Evolutionary conservation across 2,113 vertebrate genomes (phyloP).

Genomic region (Heliornis fulica): DNA sequence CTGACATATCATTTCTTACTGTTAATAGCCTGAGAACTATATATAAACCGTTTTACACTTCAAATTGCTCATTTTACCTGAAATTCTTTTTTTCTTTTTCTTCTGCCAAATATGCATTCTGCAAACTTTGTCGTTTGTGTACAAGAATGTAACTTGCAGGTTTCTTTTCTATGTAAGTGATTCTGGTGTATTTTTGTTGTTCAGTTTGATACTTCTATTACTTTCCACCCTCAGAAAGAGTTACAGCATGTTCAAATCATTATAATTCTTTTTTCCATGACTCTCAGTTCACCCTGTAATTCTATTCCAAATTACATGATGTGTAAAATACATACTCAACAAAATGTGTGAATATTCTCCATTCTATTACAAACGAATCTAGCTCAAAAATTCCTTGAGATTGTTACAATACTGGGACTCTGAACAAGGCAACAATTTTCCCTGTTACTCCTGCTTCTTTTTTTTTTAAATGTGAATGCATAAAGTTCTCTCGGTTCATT

Average conservation of each 20-base stretch:
- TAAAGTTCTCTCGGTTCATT: background rate
- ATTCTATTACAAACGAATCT: slow-evolving; percentile 27
- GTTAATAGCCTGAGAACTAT: background rate
- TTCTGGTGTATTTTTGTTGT: background rate
- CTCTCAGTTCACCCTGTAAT: slow-evolving; percentile 26
- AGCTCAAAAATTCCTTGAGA: background rate
- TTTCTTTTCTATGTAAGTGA: background rate
- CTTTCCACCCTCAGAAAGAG: background rate
- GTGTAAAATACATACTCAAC: slow-evolving; percentile 35
- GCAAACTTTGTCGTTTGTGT: background rate
- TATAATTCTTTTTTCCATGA: background rate
- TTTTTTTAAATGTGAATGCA: background rate
- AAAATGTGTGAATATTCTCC: slow-evolving; percentile 35
- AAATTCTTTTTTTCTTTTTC: background rate
- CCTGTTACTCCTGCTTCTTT: background rate
- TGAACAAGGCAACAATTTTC: slow-evolving; percentile 27
- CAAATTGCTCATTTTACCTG: background rate
- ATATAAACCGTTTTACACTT: background rate
- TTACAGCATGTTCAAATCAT: background rate
- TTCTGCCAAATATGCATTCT: background rate
- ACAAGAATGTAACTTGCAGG: background rate
- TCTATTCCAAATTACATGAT: slow-evolving; percentile 40
- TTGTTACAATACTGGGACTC: background rate
- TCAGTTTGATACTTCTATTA: slow-evolving; percentile 1
- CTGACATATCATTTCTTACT: background rate